phyloP scores from a whole-genome alignment of 2,888 invertebrate genomes.

The Synanthedon vespiformis region DNA sequence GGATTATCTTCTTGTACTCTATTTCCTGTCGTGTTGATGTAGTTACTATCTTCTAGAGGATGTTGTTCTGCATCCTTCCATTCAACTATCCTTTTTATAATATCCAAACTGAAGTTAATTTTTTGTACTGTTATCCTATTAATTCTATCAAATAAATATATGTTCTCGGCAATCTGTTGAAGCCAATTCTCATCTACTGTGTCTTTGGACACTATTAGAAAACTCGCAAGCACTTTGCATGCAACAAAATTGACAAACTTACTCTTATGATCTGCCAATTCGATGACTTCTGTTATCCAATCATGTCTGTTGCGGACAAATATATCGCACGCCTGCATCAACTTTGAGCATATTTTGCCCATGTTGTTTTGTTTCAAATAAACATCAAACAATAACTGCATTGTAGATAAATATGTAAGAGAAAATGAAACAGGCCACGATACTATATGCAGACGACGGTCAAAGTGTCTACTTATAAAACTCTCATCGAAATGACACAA shows the following conservation, averaged over 20 bases:
- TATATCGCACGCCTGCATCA: conserved; percentile 84
- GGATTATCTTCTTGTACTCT: conserved; percentile 60
- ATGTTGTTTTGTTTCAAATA: conserved; percentile 86
- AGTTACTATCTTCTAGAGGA: conserved; percentile 79
- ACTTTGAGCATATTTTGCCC: conserved; percentile 83
- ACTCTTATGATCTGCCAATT: conserved; percentile 81
- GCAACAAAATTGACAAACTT: conserved; percentile 85
- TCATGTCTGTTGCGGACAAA: conserved; percentile 85
- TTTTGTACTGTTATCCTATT: conserved; percentile 78
- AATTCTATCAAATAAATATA: conserved; percentile 74
- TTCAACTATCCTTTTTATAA: conserved; percentile 88
- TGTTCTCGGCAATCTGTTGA: conserved; percentile 80
- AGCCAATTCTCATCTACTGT: conserved; percentile 85
- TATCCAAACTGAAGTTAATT: conserved; percentile 86
- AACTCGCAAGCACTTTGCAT: conserved; percentile 83
- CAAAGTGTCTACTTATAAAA: conserved; percentile 78
- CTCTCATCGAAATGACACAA: conserved; percentile 81
- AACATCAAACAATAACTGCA: conserved; percentile 86
- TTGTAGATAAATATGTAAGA: conserved; percentile 83
- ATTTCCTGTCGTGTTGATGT: conserved; percentile 42
- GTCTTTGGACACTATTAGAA: conserved; percentile 86
- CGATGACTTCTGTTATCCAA: conserved; percentile 86
- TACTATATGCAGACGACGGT: conserved; percentile 67
- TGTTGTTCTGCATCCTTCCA: conserved; percentile 88
- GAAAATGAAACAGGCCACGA: conserved; percentile 64